A percentile compares a stretch with the other conserved stretches of the same genome.
Evolutionary conservation across 2,888 invertebrate species (phyloP).

Genomic region (Parnassius apollo): DNA sequence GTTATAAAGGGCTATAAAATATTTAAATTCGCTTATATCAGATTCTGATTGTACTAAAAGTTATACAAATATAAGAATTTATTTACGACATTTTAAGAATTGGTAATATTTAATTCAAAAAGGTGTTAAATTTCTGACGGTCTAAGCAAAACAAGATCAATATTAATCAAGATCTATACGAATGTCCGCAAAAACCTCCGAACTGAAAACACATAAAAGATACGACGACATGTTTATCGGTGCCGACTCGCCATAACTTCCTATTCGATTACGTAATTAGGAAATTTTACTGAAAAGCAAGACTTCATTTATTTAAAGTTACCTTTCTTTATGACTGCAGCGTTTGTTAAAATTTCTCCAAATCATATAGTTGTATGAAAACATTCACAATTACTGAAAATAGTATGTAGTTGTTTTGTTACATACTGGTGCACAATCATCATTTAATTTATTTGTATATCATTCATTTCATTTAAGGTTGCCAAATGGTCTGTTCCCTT

Average conservation of each 20-base stretch:
- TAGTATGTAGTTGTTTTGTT: too few relatives aligned
- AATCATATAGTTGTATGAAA: background rate
- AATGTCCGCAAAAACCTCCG: background rate
- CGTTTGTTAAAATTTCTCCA: background rate
- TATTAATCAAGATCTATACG: background rate
- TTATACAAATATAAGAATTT: too few relatives aligned
- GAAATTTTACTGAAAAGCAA: background rate
- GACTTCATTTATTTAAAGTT: background rate
- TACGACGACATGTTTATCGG: background rate
- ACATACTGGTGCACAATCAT: too few relatives aligned
- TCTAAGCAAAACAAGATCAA: background rate
- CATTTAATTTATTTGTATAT: too few relatives aligned
- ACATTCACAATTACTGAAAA: background rate
- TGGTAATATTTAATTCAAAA: too few relatives aligned
- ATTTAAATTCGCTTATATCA: too few relatives aligned
- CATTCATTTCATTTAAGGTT: too few relatives aligned
- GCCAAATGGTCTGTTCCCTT: too few relatives aligned
- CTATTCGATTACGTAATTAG: background rate
- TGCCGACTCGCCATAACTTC: background rate
- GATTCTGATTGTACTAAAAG: too few relatives aligned
- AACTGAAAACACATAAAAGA: background rate
- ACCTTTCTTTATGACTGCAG: background rate
- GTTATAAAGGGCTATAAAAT: too few relatives aligned
- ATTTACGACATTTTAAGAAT: too few relatives aligned
- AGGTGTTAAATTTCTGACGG: too few relatives aligned